A percentile compares a stretch with the other conserved stretches of the same genome.
Evolutionary conservation across 2,888 invertebrate genomes (phyloP).

Genomic region (Eurois occulta): DNA sequence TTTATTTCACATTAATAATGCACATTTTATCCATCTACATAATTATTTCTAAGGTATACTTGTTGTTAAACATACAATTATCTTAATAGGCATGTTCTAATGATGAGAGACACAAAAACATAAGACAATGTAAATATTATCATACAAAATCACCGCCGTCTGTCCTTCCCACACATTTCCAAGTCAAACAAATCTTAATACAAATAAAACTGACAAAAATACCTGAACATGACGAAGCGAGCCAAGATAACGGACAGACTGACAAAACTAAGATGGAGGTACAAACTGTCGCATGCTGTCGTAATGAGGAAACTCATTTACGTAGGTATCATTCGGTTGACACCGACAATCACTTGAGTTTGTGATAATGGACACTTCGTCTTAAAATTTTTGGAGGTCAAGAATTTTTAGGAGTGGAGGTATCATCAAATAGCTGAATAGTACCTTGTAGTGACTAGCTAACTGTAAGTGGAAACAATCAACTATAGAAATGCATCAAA

Average conservation of each 20-base stretch:
- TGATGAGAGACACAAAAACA: conserved; percentile 3
- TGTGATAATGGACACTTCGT: conserved; percentile 26
- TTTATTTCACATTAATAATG: not conserved
- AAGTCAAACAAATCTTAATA: conserved; percentile 40
- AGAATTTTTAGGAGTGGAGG: not conserved
- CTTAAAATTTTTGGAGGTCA: not conserved
- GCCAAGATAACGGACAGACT: conserved; percentile 32
- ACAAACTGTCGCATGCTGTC: conserved; percentile 27
- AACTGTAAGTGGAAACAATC: not conserved
- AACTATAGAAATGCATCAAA: not conserved
- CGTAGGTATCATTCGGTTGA: conserved; percentile 41
- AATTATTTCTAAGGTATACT: not conserved
- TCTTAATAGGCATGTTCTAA: not conserved
- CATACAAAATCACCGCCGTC: not conserved
- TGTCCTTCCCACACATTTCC: conserved; percentile 27
- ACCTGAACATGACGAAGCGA: conserved; percentile 16
- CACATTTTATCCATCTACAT: not conserved
- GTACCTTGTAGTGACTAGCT: not conserved
- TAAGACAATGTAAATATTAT: conserved; percentile 23
- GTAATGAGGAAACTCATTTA: conserved; percentile 74
- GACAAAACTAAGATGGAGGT: conserved; percentile 24
- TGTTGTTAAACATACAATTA: conserved; percentile 10
- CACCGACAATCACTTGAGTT: conserved; percentile 28
- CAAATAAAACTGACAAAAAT: conserved; percentile 50
- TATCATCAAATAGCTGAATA: not conserved